Evolutionary conservation across 1,140 invertebrate species (phyloP), one percentile per base, ranked within the genome.

Genomic region (Aporrectodea caliginosa): DNA sequence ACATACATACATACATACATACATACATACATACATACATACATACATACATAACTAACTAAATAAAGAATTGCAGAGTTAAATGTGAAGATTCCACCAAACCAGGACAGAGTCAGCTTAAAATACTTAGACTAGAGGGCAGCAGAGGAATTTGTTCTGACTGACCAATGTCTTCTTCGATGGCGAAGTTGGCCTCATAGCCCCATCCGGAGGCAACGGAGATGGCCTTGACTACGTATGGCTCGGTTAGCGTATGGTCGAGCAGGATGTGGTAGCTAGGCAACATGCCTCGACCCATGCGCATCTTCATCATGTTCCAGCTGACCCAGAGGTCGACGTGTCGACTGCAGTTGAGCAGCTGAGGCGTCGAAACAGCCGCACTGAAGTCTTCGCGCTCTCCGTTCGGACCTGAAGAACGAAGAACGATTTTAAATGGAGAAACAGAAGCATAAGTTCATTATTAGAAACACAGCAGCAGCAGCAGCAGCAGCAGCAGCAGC

Each of bases 321-420:
- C 43, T 33, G 6, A 75, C 31, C 73, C 73, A 75, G 29, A 75
- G 73, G 73, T 75, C 73, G 73, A 75, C 73, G 73, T 35, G 43
- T 1, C 27, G 29, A 12, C 29, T 35, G 31, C 73, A 75, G 22
- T 35, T 33, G 12, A 75, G 33, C 12, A 75, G 30, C n/a, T 22
- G 29, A 33, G 33, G 33, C 2, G 73, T 75, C 6, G 43, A 58
- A 58, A 58, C 6, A 58, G 43, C 43, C 6, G 22, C 22, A 22
- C 43, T 58, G 43, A 12, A 58, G 22, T 58, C 43, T 58, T 58
- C 43, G 22, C 43, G 43, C 43, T 6, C 43, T 58, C 43, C 43
- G 43, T 58, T 58, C 22, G 43, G 43, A 58, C 43, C 43, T 58
- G 22, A 58, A 22, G 22, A 6, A 58, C 6, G 43, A 58, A n/a